Percentiles rank a stretch among this genome's conserved stretches.
These are phyloP conservation scores for Boleophthalmus pectinirostris DNA, from an alignment of 2,113 vertebrate genomes.

Conservation along the genomic window DNA sequence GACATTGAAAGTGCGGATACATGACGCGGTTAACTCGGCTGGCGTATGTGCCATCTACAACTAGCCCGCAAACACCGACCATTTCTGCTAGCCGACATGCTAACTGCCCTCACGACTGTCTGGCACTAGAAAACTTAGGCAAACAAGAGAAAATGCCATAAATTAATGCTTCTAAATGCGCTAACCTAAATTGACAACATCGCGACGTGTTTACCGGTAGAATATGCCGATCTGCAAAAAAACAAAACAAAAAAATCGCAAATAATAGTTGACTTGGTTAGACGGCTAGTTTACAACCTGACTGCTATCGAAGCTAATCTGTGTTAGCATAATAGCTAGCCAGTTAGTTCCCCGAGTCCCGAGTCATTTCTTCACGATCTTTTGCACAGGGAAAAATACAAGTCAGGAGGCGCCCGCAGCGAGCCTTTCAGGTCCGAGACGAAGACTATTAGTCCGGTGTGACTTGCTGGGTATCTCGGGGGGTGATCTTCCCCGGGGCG, in stretches of 20 bases:
- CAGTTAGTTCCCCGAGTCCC: slow-evolving; percentile 52
- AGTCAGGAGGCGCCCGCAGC: slow-evolving; percentile 11
- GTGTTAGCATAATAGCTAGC: slow-evolving; percentile 48
- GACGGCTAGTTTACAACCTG: slow-evolving; percentile 18
- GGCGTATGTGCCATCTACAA: slow-evolving; percentile 40
- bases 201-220: neutral
- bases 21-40: slow-evolving; percentile 46
- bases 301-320: slow-evolving; percentile 22
- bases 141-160: slow-evolving; percentile 26
- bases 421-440: neutral
- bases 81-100: slow-evolving; percentile 62
- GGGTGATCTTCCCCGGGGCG: slow-evolving; percentile 36
- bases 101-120: slow-evolving; percentile 58
- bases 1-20: neutral
- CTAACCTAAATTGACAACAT: neutral
- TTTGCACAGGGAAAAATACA: neutral
- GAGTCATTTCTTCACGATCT: slow-evolving; percentile 43
- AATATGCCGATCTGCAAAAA: neutral
- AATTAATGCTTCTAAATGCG: neutral
- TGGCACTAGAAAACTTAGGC: slow-evolving; percentile 54
- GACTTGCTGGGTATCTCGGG: slow-evolving; percentile 31
- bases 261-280: slow-evolving; percentile 29
- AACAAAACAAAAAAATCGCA: neutral
- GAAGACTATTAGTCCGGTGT: slow-evolving; percentile 14
- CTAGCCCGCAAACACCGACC: slow-evolving; percentile 47